Evolutionary conservation across 2,113 vertebrate species (phyloP).

Genomic region (Turdus rufiventris): DNA sequence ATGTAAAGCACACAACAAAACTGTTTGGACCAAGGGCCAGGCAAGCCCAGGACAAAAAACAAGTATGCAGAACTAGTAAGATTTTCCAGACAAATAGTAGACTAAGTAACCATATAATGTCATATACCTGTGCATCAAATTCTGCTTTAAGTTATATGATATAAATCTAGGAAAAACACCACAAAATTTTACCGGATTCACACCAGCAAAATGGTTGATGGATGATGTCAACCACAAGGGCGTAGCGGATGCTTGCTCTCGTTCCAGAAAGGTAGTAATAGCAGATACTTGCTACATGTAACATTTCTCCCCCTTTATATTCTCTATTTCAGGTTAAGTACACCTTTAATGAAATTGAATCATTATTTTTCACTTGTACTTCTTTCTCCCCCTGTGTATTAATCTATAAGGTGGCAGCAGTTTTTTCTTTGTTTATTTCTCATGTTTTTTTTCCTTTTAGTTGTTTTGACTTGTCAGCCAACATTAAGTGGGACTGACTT

Average conservation of each 20-base stretch:
- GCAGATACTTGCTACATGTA: background rate
- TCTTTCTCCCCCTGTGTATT: background rate
- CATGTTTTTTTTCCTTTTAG: background rate
- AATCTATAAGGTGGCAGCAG: background rate
- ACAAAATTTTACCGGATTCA: background rate
- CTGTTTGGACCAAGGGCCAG: background rate
- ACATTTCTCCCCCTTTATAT: background rate
- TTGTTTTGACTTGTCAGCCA: constrained; percentile 39
- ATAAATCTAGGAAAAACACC: background rate
- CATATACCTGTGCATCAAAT: background rate
- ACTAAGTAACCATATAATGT: background rate
- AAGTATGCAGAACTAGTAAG: background rate
- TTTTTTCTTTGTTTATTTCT: rapidly evolving
- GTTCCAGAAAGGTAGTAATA: background rate
- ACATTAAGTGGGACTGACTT: constrained; percentile 61
- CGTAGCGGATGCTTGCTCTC: background rate
- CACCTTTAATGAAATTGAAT: constrained; percentile 23
- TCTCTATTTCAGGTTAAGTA: constrained; percentile 4
- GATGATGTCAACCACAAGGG: background rate
- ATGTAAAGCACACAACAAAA: background rate
- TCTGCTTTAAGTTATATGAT: background rate
- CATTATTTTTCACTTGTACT: background rate
- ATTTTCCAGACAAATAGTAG: background rate
- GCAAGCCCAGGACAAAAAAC: background rate
- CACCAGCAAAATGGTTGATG: background rate